Base-by-base conservation (phyloP, 2,888 invertebrate genomes). In the Pristionchus japonicus region DNA sequence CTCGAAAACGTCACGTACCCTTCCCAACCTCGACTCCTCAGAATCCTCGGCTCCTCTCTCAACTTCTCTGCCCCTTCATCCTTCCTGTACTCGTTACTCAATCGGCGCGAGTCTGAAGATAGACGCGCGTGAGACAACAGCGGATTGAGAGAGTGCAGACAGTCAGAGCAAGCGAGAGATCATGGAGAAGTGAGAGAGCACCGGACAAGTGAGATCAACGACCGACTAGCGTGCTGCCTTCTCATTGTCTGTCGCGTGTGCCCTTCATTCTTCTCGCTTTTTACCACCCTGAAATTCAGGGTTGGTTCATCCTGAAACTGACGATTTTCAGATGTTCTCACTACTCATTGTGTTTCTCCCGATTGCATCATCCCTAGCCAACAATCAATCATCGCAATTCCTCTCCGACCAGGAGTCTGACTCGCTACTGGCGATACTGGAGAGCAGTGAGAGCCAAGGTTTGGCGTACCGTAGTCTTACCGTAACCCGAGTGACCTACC, bases 31-130 rank as follows among this genome's bases (percentile, higher is more conserved):
- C 61, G 15, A 13, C 31, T 34, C 67, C 67, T 52, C 52, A 23
- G 23, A 52, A 52, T 52, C 52, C 34, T 31, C 67, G 31, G 15
- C 67, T 31, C 34, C 34, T 3, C 67, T 27, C 67, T 34, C 52
- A 52, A 52, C 52, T 61, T 61, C 61, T 61, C 61, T 11, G 4
- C 17, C 67, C 67, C 27, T n/a, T n/a, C n/a, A 34, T 67, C 61
- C 61, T 67, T 67, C 67, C 67, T 67, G 67, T 67, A 67, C 67
- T 67, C 67, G 67, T 67, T 67, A 67, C 67, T 67, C 40, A 74
- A 40, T 74, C 40, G 40, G 74, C 23, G 34, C n/a, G n/a, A n/a
- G n/a, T n/a, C n/a, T 17, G 37, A 74, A n/a, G 74, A 74, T 11
- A 70, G 74, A 74, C 31, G 67, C 7, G 67, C 67, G 74, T 40